Conservation (phyloP, 2,113 vertebrate genomes). For the Cygnus atratus region DNA sequence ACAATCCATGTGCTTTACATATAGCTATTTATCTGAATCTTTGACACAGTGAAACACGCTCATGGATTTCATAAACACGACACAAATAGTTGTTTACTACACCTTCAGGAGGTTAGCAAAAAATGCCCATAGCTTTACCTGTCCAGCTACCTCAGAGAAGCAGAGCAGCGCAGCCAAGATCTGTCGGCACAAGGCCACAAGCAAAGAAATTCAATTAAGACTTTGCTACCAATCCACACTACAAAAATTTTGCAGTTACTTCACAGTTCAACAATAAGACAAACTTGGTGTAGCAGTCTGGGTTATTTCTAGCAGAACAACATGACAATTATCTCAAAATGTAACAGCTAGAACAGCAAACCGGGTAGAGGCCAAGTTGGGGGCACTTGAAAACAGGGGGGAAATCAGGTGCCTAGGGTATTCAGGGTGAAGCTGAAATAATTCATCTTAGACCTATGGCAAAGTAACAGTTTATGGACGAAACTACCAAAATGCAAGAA, state of each 20-base stretch:
- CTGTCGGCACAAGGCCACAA: not conserved
- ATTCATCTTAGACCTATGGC: not conserved
- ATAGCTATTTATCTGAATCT: not conserved
- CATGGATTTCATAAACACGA: not conserved
- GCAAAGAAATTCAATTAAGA: conserved; percentile 5
- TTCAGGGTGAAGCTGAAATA: not conserved
- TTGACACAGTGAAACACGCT: not conserved
- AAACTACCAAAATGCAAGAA: not conserved
- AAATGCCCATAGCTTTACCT: not conserved
- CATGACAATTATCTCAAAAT: not conserved
- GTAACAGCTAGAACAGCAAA: not conserved
- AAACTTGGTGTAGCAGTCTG: not conserved
- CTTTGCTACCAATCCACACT: not conserved
- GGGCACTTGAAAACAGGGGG: not conserved
- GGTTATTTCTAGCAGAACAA: conserved; percentile 2
- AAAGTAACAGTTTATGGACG: not conserved
- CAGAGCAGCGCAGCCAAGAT: not conserved
- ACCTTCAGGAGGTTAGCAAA: not conserved
- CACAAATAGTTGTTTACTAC: not conserved
- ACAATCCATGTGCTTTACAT: not conserved
- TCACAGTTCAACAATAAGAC: not conserved
- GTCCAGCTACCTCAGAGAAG: not conserved
- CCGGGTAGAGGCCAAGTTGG: not conserved
- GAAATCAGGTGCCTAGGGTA: not conserved
- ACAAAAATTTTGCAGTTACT: not conserved